phyloP scores from a whole-genome alignment of 2,888 invertebrate species.

The Oithona nana region DNA sequence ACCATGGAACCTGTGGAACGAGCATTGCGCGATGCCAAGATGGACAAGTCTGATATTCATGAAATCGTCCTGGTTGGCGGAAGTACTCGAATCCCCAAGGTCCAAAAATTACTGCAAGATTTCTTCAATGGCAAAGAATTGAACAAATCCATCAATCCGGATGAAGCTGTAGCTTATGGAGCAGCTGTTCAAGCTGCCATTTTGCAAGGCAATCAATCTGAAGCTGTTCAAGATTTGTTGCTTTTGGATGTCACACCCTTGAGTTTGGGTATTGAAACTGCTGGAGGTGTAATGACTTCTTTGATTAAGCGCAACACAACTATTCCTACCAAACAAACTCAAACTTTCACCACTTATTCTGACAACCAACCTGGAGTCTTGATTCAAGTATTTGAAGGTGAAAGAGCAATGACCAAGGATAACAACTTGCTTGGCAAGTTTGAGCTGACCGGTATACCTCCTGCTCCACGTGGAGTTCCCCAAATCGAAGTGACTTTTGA shows the following conservation, averaged over 20 bases:
- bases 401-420: conserved; percentile 45
- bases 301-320: conserved; percentile 45
- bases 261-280: conserved; percentile 48
- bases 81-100: conserved; percentile 46
- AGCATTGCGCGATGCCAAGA: conserved; percentile 40
- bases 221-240: conserved; percentile 40
- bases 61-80: conserved; percentile 43
- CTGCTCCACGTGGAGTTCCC: conserved; percentile 33
- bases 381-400: conserved; percentile 66
- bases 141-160: conserved; percentile 76
- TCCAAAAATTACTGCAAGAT: conserved; percentile 40
- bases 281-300: conserved; percentile 48
- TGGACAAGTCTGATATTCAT: conserved; percentile 36
- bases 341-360: conserved; percentile 41
- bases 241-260: conserved; percentile 43
- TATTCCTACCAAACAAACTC: conserved; percentile 42
- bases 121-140: conserved; percentile 38
- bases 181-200: conserved; percentile 45
- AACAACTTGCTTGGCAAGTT: conserved; percentile 35
- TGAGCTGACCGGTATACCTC: conserved; percentile 36
- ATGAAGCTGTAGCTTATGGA: conserved; percentile 51
- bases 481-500: conserved; percentile 39
- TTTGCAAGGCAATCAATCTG: conserved; percentile 34
- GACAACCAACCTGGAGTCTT: conserved; percentile 47
- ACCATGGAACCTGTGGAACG: conserved; percentile 45